Evolutionary conservation across 2,888 invertebrate genomes (phyloP).

Genomic region (Caenorhabditis imperialis): DNA sequence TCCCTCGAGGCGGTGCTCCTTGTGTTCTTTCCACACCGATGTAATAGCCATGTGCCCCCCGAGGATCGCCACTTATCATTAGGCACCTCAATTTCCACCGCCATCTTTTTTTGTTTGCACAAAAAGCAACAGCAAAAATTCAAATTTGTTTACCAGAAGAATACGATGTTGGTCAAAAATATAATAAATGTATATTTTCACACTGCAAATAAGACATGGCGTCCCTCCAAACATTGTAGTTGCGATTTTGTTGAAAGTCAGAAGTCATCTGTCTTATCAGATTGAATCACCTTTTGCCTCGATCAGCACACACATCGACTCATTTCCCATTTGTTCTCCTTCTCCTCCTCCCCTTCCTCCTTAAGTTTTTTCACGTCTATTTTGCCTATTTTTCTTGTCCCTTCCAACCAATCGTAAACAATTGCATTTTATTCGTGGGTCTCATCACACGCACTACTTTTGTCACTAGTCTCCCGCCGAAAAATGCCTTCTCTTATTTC

Average conservation of each 20-base stretch:
- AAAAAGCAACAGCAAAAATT: too few species aligned
- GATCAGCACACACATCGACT: slow-evolving; percentile 10
- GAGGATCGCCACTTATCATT: slow-evolving; percentile 48
- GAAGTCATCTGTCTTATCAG: slow-evolving; percentile 2
- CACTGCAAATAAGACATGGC: slow-evolving; percentile 5
- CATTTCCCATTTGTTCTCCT: slow-evolving; percentile 45
- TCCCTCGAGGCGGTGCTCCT: slow-evolving; percentile 44
- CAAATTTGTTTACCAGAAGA: slow-evolving; percentile 36
- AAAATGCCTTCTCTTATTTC: slow-evolving; percentile 45
- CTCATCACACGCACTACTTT: slow-evolving; percentile 7
- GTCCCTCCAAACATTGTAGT: background rate
- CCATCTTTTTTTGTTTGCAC: slow-evolving; percentile 1
- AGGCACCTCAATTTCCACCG: slow-evolving; percentile 36
- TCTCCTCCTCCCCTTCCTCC: background rate
- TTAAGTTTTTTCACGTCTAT: too few species aligned
- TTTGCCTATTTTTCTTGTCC: too few species aligned
- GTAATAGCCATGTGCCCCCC: slow-evolving; percentile 22
- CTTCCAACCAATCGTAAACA: slow-evolving; percentile 43
- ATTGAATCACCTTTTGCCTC: slow-evolving; percentile 11
- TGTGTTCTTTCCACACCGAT: slow-evolving; percentile 31
- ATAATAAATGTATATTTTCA: slow-evolving; percentile 13
- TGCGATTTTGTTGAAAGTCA: slow-evolving; percentile 1
- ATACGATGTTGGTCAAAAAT: slow-evolving; percentile 27
- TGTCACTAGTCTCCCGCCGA: slow-evolving; percentile 7
- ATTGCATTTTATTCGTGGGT: slow-evolving; percentile 36